Evolutionary conservation across 2,888 invertebrate species (phyloP).

Genomic region (Drosophila pseudotakahashii): DNA sequence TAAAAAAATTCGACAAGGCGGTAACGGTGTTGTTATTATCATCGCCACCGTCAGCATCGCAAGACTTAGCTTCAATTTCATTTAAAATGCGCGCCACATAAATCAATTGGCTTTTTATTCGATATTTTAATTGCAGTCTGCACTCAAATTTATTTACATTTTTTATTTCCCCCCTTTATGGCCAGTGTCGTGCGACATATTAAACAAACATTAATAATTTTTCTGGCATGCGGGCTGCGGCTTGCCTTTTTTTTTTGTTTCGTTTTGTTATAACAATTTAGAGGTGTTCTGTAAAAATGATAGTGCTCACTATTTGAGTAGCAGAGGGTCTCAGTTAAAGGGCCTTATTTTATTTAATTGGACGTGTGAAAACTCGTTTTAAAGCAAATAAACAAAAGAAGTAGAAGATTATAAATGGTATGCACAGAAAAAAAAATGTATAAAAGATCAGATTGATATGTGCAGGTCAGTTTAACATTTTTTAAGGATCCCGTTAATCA

Average conservation of each 20-base stretch:
- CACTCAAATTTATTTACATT: constrained; percentile 32
- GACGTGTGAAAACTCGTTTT: too few species aligned
- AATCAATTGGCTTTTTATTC: constrained; percentile 72
- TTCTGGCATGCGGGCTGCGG: constrained; percentile 19
- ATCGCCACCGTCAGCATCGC: neutral
- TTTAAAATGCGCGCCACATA: constrained; percentile 57
- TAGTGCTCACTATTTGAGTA: constrained; percentile 1
- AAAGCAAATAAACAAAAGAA: too few species aligned
- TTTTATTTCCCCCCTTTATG: constrained; percentile 8
- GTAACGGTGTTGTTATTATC: neutral
- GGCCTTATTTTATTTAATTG: neutral
- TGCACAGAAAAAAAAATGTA: too few species aligned
- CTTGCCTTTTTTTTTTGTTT: neutral
- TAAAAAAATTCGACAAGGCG: constrained; percentile 2
- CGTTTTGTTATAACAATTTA: too few species aligned
- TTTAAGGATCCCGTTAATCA: too few species aligned
- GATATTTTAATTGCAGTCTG: constrained; percentile 64
- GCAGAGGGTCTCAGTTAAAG: neutral
- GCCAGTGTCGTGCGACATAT: constrained; percentile 30
- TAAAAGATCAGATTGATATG: too few species aligned
- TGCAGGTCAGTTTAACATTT: too few species aligned
- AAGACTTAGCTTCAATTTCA: constrained; percentile 8
- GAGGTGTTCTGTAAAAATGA: neutral
- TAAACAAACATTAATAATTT: constrained; percentile 36
- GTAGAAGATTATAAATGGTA: too few species aligned